Conservation (phyloP, 2,888 invertebrate genomes). For the Leptinotarsa tumamoca region DNA sequence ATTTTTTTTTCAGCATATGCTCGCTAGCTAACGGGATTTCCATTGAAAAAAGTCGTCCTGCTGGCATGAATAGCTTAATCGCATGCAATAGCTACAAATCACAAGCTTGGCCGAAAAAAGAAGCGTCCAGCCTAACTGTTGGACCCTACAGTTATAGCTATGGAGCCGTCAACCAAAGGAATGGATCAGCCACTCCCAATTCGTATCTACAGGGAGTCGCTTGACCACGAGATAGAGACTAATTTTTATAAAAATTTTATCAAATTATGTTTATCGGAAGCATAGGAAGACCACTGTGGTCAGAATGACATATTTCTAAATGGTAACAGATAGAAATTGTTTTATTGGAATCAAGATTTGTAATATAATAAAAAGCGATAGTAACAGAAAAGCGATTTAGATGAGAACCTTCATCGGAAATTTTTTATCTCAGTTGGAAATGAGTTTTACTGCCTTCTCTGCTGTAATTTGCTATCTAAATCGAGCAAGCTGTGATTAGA, state of each 20-base stretch:
- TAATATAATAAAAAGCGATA: too few relatives aligned
- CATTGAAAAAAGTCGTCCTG: conserved; percentile 75
- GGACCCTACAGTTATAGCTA: conserved; percentile 71
- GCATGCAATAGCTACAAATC: conserved; percentile 84
- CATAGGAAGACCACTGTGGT: not conserved
- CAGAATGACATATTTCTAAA: not conserved
- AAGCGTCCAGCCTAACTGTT: conserved; percentile 58
- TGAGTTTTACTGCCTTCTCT: too few relatives aligned
- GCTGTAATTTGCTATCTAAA: too few relatives aligned
- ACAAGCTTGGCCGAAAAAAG: conserved; percentile 68
- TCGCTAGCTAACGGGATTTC: conserved; percentile 70
- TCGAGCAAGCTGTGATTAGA: too few relatives aligned
- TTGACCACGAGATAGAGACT: conserved; percentile 23
- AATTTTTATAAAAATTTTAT: not conserved
- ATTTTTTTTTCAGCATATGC: conserved; percentile 58
- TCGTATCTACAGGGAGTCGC: conserved; percentile 58
- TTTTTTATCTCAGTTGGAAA: too few relatives aligned
- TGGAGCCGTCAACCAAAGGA: conserved; percentile 32
- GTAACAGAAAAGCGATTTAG: too few relatives aligned
- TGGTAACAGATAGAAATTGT: too few relatives aligned
- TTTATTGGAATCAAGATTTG: too few relatives aligned
- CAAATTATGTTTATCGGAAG: not conserved
- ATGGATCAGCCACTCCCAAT: not conserved
- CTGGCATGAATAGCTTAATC: conserved; percentile 81
- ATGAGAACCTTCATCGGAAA: too few relatives aligned